Base-by-base conservation (phyloP, 2,888 invertebrate species). In the Hetaerina titia region DNA sequence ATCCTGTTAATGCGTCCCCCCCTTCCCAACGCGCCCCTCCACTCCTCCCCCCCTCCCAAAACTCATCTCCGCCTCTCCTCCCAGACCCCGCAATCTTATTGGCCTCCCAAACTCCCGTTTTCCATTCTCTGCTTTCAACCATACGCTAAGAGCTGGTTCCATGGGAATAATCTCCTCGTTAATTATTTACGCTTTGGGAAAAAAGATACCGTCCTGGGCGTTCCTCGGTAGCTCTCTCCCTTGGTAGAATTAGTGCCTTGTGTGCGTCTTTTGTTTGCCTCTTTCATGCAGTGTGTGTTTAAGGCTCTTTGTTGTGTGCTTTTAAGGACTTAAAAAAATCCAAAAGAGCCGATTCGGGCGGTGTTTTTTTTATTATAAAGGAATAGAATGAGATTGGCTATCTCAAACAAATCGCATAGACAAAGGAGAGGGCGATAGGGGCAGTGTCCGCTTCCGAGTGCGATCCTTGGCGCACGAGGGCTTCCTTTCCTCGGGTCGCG, bases 181-280 rank as follows among this genome's bases (percentile, higher is more conserved):
- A 89, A 89, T 89, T 57, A 89, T 89, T 89, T n/a, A 89, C 89
- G 89, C 89, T 89, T 89, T 89, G 89, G 57, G 89, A 57, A 45
- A 81, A 89, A 89, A 89, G 89, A 89, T 89, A n/a, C 89, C 89
- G 56, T 89, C 89, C 56, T 89, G 89, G 89, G 89, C 89, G 89
- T 45, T 56, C 89, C 22, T 81, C 57, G 89, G 89, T 89, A 89
- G 57, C 22, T 89, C 89, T 22, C 58, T 15, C 31, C 2, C 58
- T 56, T 22, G 1, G 22, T 17, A 22, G 89, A 58, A n/a, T 56
- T n/a, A 58, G 56, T 89, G 89, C 58, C 58, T 57, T 13, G 89
- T 57, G 45, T 88, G 88, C 22, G 57, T 89, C 89, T 89, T 58
- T 89, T 57, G 89, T 89, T 89, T 89, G 56, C 57, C 89, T 58